Conservation (phyloP, 2,888 invertebrate species). For the Terebella lapidaria region DNA sequence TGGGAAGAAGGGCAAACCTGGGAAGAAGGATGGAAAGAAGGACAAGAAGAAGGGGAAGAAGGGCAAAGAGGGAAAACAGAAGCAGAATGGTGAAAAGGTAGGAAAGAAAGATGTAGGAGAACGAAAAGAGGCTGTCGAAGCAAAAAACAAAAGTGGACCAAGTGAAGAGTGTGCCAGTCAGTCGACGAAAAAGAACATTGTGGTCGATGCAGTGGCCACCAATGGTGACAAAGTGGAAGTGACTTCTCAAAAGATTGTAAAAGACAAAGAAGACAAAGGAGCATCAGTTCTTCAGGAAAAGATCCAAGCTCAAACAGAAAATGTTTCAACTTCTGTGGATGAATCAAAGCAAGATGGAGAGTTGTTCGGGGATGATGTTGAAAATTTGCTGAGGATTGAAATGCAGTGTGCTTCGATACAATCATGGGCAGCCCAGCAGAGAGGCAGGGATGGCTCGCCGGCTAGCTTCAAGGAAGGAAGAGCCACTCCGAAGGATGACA, state of each 20-base stretch:
- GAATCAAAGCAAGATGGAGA: background rate
- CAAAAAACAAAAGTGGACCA: background rate
- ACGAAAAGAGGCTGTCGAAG: background rate
- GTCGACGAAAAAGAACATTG: background rate
- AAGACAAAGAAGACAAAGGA: background rate
- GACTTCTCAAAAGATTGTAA: background rate
- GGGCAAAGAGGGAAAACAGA: background rate
- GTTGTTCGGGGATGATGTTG: conserved; percentile 29
- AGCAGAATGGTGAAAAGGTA: background rate
- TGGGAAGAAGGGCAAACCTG: conserved; percentile 3
- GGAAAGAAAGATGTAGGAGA: conserved; percentile 1
- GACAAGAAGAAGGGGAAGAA: conserved; percentile 4
- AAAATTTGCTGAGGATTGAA: conserved; percentile 57
- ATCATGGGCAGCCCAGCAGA: conserved; percentile 26
- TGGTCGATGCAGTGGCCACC: background rate
- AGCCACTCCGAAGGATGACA: background rate
- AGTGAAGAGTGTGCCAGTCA: background rate
- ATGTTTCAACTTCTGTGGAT: background rate
- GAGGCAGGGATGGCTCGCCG: background rate
- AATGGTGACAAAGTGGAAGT: background rate
- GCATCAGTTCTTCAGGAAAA: background rate
- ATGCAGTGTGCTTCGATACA: conserved; percentile 56
- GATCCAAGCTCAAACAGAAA: background rate
- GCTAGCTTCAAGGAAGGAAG: background rate
- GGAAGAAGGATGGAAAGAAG: background rate